These are phyloP conservation scores for Megathymus violae DNA, from an alignment of 1,140 invertebrate species.

Conservation along the genomic window DNA sequence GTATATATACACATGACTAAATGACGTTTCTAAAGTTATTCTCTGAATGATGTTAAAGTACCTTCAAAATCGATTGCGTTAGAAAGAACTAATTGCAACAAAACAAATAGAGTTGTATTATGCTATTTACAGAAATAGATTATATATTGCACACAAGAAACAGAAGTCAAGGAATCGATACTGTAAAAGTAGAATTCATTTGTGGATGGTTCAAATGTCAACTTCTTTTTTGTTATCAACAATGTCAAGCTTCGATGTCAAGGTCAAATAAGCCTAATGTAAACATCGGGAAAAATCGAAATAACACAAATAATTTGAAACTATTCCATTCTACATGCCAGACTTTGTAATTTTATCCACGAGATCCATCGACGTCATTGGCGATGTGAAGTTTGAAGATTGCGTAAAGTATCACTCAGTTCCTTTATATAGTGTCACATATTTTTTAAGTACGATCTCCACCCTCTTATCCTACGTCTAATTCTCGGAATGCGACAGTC, in stretches of 20 bases:
- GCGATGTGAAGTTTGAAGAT: constrained; percentile 42
- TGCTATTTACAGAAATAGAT: too few relatives aligned
- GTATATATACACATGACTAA: too few relatives aligned
- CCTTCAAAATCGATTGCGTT: too few relatives aligned
- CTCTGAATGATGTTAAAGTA: too few relatives aligned
- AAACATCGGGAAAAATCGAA: constrained; percentile 7
- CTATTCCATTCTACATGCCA: constrained; percentile 31
- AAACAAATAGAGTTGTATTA: too few relatives aligned
- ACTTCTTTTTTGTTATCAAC: constrained; percentile 2
- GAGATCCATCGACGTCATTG: constrained; percentile 17
- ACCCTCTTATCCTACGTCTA: too few relatives aligned
- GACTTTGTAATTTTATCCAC: constrained; percentile 35
- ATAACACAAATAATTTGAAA: constrained; percentile 13
- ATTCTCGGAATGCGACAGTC: too few relatives aligned
- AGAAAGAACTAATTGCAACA: too few relatives aligned
- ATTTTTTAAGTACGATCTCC: too few relatives aligned
- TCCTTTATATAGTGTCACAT: too few relatives aligned
- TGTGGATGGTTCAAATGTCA: background rate
- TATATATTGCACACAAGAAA: background rate
- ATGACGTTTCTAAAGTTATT: too few relatives aligned
- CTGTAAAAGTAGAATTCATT: background rate
- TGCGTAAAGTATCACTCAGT: constrained; percentile 48
- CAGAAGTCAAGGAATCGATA: background rate
- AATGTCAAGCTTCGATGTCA: constrained; percentile 13
- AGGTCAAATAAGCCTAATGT: constrained; percentile 7